These are phyloP conservation scores for Sturmia bella DNA, from an alignment of 2,888 invertebrate genomes.

Conservation along the genomic window DNA sequence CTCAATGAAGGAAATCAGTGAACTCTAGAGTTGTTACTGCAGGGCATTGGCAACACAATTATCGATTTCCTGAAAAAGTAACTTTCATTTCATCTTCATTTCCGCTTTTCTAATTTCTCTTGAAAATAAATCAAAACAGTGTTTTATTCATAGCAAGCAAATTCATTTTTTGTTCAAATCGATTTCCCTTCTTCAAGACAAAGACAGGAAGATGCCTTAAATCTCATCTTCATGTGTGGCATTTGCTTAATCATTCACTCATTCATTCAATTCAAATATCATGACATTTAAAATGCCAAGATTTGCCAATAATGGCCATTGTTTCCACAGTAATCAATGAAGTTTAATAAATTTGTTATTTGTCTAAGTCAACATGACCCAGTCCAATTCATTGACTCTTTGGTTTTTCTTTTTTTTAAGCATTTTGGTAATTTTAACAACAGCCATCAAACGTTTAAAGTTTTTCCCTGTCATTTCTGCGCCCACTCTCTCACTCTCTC, in stretches of 20 bases:
- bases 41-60: not conserved
- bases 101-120: not conserved
- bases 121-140: not conserved
- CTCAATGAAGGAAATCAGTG: not conserved
- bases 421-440: constrained; percentile 3
- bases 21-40: not conserved
- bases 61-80: not conserved
- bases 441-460: not conserved
- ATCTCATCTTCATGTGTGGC: constrained; percentile 38
- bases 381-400: constrained; percentile 63
- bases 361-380: constrained; percentile 42
- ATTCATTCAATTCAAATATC: constrained; percentile 20
- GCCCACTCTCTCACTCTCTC: constrained; percentile 16
- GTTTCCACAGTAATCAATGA: constrained; percentile 12
- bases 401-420: not conserved
- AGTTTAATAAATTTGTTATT: constrained; percentile 35
- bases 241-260: constrained; percentile 29
- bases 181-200: not conserved
- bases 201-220: not conserved
- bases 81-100: not conserved
- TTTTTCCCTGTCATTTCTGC: constrained; percentile 28
- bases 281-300: constrained; percentile 42
- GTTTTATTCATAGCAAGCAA: not conserved
- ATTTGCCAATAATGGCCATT: constrained; percentile 28
- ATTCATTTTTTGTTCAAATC: not conserved